Evolutionary conservation across 2,888 invertebrate species (phyloP).

Genomic region (Drosophila sordidapex): DNA sequence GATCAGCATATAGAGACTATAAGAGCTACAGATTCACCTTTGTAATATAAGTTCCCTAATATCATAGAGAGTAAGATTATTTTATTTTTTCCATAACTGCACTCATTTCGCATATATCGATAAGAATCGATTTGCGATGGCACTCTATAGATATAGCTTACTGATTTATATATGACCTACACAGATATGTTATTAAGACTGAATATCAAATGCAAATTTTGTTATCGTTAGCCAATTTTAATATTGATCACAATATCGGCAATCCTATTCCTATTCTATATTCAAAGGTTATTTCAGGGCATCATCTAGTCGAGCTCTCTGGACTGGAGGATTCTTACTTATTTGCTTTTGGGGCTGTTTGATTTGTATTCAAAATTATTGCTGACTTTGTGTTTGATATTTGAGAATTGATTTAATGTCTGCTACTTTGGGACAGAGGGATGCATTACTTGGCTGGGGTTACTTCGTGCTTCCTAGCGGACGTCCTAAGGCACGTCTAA

Average conservation of each 20-base stretch:
- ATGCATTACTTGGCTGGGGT: conserved; percentile 19
- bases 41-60: background rate
- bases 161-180: too few relatives aligned
- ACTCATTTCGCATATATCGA: background rate
- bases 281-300: background rate
- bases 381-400: conserved; percentile 48
- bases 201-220: background rate
- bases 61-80: background rate
- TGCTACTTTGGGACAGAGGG: conserved; percentile 28
- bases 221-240: background rate
- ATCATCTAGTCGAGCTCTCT: background rate
- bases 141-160: background rate
- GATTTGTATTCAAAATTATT: conserved; percentile 47
- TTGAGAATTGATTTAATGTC: conserved; percentile 31
- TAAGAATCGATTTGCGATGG: background rate
- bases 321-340: background rate
- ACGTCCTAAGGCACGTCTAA: background rate
- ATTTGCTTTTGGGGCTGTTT: conserved; percentile 14
- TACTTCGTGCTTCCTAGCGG: background rate
- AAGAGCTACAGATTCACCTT: background rate
- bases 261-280: background rate
- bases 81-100: background rate
- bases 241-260: background rate
- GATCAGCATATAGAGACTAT: background rate
- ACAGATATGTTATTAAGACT: background rate